phyloP scores from a whole-genome alignment of 2,113 vertebrate genomes.

The Tor tambroides region DNA sequence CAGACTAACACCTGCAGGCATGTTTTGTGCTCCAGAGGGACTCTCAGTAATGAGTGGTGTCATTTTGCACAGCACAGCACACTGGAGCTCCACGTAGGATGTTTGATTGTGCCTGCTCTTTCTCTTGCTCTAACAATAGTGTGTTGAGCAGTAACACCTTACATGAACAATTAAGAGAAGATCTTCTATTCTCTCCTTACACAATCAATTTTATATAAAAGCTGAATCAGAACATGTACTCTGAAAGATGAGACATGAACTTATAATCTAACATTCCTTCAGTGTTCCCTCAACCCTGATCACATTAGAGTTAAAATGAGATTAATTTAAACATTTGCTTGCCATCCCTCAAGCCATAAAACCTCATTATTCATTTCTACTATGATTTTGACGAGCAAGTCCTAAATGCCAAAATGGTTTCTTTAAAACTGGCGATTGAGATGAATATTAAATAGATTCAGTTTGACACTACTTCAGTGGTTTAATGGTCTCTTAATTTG shows the following conservation, averaged over 20 bases:
- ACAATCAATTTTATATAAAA: neutral
- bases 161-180: conserved; percentile 4
- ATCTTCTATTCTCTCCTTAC: neutral
- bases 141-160: conserved; percentile 1
- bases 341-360: neutral
- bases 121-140: conserved; percentile 19
- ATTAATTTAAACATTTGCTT: neutral
- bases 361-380: neutral
- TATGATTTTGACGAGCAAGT: neutral
- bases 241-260: neutral
- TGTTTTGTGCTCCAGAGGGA: conserved; percentile 1
- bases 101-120: neutral
- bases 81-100: neutral
- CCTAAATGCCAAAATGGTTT: neutral
- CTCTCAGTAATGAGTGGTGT: conserved; percentile 6
- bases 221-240: neutral
- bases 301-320: neutral
- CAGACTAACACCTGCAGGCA: conserved; percentile 13
- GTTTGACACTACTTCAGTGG: neutral
- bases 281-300: neutral
- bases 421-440: neutral
- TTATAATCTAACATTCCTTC: neutral
- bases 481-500: neutral
- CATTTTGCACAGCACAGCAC: conserved; percentile 2
- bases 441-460: neutral